Base-by-base conservation (phyloP, 2,113 vertebrate genomes). In the Orthonyx spaldingii region DNA sequence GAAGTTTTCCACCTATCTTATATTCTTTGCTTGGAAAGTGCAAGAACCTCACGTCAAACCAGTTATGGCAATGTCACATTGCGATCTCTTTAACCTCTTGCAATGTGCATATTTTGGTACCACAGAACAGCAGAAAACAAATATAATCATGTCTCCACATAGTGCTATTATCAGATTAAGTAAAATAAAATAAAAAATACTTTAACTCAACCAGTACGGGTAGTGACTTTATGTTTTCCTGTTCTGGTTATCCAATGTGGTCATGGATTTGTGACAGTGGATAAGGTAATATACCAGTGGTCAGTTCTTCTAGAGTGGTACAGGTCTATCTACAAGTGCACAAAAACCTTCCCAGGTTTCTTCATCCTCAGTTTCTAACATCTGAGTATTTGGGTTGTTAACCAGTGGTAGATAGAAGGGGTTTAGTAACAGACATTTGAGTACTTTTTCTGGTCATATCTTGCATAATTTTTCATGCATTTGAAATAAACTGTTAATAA, bases 231-330 rank as follows among this genome's bases (percentile, higher is more conserved):
- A 15, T 42, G 0, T 49, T 87, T 91, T 76, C 37, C 41, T 79
- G 5, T 55, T 66, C 33, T 56, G 21, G 11, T 84, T 89, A 44
- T 70, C 42, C 0, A 2, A 0, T 52, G 24, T 0, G 1, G 23
- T n/a, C 47, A 64, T 42, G 53, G 44, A n/a, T 75, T 78, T 85
- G 39, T 56, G 65, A 28, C 37, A 47, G 23, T 24, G 7, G 39
- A 27, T 78, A 80, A 53, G 41, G 13, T 39, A 42, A 19, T 46
- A 27, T 20, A 28, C 3, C 8, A 50, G n/a, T 30, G 74, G 10
- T 52, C 1, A 1, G 8, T 46, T 30, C 13, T 71, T 64, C 42
- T 78, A 46, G 47, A 52, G 10, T 28, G 13, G 30, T 27, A 52
- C 21, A 60, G 30, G 7, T 59, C 56, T 71, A 16, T 16, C 16